Evolutionary conservation across 2,113 vertebrate genomes (phyloP), one percentile per base, ranked within the genome.

Genomic region (Microcebus jonahi): DNA sequence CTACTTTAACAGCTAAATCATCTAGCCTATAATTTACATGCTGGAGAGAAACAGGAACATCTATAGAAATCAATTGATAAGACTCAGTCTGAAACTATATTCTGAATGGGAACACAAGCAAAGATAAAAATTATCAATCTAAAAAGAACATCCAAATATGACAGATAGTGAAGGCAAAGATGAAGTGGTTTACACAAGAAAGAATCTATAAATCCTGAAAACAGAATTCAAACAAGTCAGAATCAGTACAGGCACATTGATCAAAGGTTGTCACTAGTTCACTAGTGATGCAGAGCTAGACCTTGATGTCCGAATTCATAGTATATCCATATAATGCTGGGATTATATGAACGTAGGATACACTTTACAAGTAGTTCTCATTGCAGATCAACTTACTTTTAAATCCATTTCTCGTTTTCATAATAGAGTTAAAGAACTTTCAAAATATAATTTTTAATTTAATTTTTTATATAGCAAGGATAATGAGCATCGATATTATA

Each of bases 111-210:
- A 90, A 84, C 27, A 48, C 76, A 59, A 89, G 73, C 61, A 96
- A 90, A 84, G 55, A 71, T 77, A 65, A 94, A 93, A 90, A 42
- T 85, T 67, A 81, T 57, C 79, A 75, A 91, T 61, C 91, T 76
- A 59, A 55, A 77, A 63, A 94, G 39, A 89, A 7, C 63, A 79
- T 83, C n/a, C 55, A 70, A 59, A 59, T 34, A 68, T n/a, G 61
- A 80, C 70, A 91, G 15, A 68, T 7, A 94, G 53, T 61, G 85
- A 87, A 97, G 45, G 23, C 34, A 88, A 84, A 93, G 27, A 50
- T 65, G 36, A 10, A 48, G 20, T 57, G 8, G 10, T 73, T 71
- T 18, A 73, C n/a, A 39, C 29, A 75, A 81, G 6, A 82, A 90
- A 77, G 25, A 77, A 73, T 42, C 53, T 67, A 17, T 85, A 81